Evolutionary conservation across 2,888 invertebrate species (phyloP).

Genomic region (Schizotus pectinicornis): DNA sequence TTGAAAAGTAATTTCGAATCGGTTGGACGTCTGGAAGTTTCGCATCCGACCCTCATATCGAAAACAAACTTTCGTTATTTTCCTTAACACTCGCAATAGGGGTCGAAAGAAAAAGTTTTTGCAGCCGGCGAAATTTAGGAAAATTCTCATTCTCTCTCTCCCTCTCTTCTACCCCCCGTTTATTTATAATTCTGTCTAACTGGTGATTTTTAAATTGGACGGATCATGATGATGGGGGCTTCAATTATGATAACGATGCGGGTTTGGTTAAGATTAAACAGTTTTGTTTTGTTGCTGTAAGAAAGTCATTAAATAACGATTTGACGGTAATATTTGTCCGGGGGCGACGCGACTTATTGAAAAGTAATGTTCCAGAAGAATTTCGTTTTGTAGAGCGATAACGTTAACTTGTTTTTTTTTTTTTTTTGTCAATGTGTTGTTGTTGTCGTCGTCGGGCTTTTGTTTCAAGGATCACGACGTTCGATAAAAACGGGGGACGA

Average conservation of each 20-base stretch:
- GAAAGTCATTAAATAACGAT: slow-evolving; percentile 14
- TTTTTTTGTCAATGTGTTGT: no score
- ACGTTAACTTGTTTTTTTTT: slow-evolving; percentile 5
- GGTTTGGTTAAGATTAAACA: slow-evolving; percentile 14
- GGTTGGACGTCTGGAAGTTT: slow-evolving; percentile 14
- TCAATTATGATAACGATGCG: not conserved
- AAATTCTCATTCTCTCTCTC: no score
- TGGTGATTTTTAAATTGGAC: slow-evolving; percentile 1
- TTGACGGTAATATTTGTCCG: slow-evolving; percentile 4
- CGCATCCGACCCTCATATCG: not conserved
- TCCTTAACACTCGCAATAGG: not conserved
- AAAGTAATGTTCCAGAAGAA: slow-evolving; percentile 9
- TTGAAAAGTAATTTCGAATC: slow-evolving; percentile 18
- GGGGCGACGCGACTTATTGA: slow-evolving; percentile 1
- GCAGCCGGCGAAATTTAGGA: no score
- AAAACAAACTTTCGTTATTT: not conserved
- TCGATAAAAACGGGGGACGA: slow-evolving; percentile 6
- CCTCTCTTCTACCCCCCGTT: no score
- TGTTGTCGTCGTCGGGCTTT: no score
- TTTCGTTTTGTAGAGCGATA: slow-evolving; percentile 1
- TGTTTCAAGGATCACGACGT: no score
- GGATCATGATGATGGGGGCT: slow-evolving; percentile 20
- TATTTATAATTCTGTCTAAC: not conserved
- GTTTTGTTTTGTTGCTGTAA: not conserved
- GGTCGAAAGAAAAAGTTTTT: no score